Evolutionary conservation across 2,797 vertebrate species (phyloP), one percentile per base, ranked within the genome.

Genomic region (Gadopsis marmoratus): DNA sequence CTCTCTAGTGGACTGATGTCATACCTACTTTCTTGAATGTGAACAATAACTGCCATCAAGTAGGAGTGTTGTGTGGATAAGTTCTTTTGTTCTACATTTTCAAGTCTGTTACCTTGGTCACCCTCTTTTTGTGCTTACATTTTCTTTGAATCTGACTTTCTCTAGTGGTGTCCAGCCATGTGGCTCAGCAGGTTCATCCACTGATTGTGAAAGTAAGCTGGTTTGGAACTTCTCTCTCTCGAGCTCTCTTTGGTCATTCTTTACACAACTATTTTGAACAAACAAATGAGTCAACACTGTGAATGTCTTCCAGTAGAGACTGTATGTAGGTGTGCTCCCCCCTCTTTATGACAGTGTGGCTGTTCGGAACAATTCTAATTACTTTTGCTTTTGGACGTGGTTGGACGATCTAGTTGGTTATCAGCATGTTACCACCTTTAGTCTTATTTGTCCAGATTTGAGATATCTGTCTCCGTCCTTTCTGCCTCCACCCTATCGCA

Each of bases 281-380:
- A 73, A 55, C 10, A 56, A 74, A 47, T 33, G 17, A 60, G 23
- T n/a, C 26, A 69, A 45, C 56, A 50, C 61, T 9, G 26, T 71
- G 21, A 77, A 58, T 5, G 54, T 21, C 23, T 55, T 47, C 1
- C 23, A 69, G 4, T 5, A 56, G 37, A 65, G 56, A n/a, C 47
- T 5, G 43, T 37, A 37, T 37, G 37, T 37, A 37, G 37, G 37
- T 37, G 37, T 9, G 37, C 37, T 37, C 35, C 35, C 35, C 35
- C 2, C 35, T 37, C 35, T 37, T 9, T 2, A 10, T 37, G 9
- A 37, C 37, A 56, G 35, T 61, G 48, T 12, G 29, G 26, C 60
- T 13, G 45, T 64, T 59, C 41, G 10, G 39, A 65, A 43, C 16
- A 47, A 48, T 8, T 39, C 48, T 33, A 65, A 79, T 39, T 4